Percentiles rank a stretch among this genome's conserved stretches.
Conservation (phyloP, 1,140 invertebrate genomes). For the Phenacoccus solenopsis region DNA sequence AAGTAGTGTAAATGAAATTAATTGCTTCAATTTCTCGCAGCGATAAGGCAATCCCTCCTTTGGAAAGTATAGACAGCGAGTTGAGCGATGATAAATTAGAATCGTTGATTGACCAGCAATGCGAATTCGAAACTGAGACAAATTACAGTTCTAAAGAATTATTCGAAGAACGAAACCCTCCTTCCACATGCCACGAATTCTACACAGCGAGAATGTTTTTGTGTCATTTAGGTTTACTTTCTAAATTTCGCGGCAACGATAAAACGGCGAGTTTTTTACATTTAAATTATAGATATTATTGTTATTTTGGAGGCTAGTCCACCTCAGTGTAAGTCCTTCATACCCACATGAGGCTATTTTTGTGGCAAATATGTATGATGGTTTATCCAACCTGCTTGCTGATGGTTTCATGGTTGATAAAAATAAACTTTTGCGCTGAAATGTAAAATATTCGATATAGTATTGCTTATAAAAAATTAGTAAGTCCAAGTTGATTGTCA, state of each 20-base stretch:
- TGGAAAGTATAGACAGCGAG: constrained; percentile 51
- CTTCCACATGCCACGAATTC: constrained; percentile 73
- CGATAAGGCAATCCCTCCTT: constrained; percentile 66
- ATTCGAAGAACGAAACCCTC: constrained; percentile 60
- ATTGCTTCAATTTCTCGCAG: constrained; percentile 35
- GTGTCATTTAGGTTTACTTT: constrained; percentile 82
- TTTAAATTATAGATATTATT: too few species aligned
- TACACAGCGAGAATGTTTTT: constrained; percentile 87
- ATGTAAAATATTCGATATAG: too few species aligned
- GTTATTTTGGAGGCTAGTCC: too few species aligned
- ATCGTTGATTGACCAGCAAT: constrained; percentile 42
- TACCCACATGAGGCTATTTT: too few species aligned
- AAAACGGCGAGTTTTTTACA: not conserved
- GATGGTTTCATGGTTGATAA: too few species aligned
- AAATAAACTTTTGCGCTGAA: too few species aligned
- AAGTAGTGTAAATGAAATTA: not conserved
- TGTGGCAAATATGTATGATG: too few species aligned
- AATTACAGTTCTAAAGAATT: constrained; percentile 25
- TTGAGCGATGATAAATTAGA: constrained; percentile 42
- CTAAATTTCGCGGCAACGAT: constrained; percentile 25
- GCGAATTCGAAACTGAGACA: constrained; percentile 37
- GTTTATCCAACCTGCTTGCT: too few species aligned
- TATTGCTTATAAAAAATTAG: too few species aligned
- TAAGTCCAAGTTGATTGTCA: too few species aligned
- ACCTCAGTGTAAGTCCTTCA: too few species aligned